Conservation (phyloP, 2,113 vertebrate species). For the Corythornis cristatus region DNA sequence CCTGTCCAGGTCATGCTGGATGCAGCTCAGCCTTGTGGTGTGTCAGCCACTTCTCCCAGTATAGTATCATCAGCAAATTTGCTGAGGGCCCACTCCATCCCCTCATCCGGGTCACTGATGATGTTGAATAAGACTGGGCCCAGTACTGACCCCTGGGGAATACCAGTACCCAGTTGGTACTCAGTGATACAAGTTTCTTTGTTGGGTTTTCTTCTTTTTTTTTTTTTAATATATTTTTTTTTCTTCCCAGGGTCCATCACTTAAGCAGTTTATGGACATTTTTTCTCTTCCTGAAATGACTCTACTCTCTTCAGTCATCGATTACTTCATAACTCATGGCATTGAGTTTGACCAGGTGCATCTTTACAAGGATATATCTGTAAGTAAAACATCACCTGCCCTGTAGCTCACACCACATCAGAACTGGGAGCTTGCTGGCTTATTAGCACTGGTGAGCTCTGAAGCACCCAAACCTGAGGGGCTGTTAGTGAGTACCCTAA, state of each 20-base stretch:
- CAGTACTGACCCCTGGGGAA: no score
- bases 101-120: no score
- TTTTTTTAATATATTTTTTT: not conserved
- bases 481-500: not conserved
- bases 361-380: conserved; percentile 83
- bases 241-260: conserved; percentile 77
- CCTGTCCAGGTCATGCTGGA: no score
- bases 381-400: conserved; percentile 46
- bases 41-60: no score
- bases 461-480: not conserved
- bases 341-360: conserved; percentile 84
- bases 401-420: not conserved
- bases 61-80: no score
- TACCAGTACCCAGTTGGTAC: not conserved
- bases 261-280: conserved; percentile 86
- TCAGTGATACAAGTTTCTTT: not conserved
- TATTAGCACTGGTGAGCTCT: not conserved
- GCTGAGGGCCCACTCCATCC: no score
- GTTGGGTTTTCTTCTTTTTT: not conserved
- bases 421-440: not conserved
- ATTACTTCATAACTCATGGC: conserved; percentile 78
- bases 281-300: conserved; percentile 86
- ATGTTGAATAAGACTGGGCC: no score
- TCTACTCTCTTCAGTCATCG: conserved; percentile 81
- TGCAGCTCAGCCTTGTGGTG: no score